Evolutionary conservation across 64 coral and sea anemone genomes (phyloP), one percentile per base, ranked within the genome.

Genomic region (Actinia equina): DNA sequence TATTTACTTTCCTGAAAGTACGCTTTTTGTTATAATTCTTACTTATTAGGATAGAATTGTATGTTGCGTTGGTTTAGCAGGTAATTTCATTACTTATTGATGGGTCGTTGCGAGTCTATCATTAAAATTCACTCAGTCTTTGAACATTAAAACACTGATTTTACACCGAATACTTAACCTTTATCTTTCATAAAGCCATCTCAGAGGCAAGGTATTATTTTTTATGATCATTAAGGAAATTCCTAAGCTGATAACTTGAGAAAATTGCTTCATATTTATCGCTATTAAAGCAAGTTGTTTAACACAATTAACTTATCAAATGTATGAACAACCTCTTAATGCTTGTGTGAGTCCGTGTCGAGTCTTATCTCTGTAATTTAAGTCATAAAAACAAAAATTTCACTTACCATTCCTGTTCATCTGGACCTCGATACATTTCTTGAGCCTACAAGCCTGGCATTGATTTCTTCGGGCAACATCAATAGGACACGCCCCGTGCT

Each of bases 371-470:
- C 6, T 26, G 25, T 15, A 2, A 12, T 25, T 14, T 2, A 74
- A 26, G 22, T 10, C 2, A 0, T 13, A 23, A 20, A 65, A 20
- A 65, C 18, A n/a, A 44, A 41, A 78, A 65, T 55, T 67, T 89
- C 57, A 59, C 96, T 93, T 86, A 99, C 96, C 96, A 59, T 99
- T 93, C 7, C 93, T 79, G 83, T 99, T 99, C 96, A 99, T 99
- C 80, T 89, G 88, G 0, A 94, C 93, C 77, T 99, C 96, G 49
- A 99, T 93, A 54, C 96, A 99, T 93, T 94, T 92, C 64, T 79
- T 93, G 14, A 99, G 87, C 12, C 96, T 83, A 57, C 96, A 99
- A 26, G 96, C 85, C 49, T 99, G 96, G 42, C 96, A 99, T 60
- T 99, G 96, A 83, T 99, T 99, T 61, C 96, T 87, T 3, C 96